Percentiles rank a stretch among this genome's conserved stretches.
Evolutionary conservation across 2,113 vertebrate species (phyloP).

Genomic region (Thryonomys swinderianus): DNA sequence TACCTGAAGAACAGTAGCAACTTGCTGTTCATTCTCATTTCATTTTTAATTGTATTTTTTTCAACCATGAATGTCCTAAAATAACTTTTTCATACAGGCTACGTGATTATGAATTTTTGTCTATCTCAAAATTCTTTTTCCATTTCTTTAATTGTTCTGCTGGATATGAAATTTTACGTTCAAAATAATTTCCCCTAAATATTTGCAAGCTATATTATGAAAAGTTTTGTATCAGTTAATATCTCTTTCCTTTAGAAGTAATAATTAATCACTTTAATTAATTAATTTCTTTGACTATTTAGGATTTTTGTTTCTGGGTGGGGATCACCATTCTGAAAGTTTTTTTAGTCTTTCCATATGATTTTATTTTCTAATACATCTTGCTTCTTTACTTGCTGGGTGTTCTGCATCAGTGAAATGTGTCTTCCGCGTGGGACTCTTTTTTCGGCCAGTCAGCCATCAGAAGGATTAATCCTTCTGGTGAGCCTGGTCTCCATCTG

Average conservation of each 20-base stretch:
- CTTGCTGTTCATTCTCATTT: not conserved
- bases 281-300: not conserved
- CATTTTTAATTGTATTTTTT: not conserved
- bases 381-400: not conserved
- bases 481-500: not conserved
- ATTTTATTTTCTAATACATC: not conserved
- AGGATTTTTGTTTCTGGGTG: not conserved
- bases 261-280: no score
- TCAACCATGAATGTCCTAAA: not conserved
- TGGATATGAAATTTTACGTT: constrained; percentile 9
- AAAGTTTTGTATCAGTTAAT: not conserved
- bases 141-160: not conserved
- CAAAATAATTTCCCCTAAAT: not conserved
- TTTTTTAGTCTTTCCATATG: not conserved
- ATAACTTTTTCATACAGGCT: not conserved
- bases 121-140: not conserved
- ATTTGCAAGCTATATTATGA: not conserved
- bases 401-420: not conserved
- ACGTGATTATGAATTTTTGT: not conserved
- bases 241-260: constrained; percentile 24
- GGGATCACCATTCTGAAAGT: not conserved
- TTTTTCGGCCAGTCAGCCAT: not conserved
- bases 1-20: not conserved
- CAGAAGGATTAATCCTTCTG: not conserved
- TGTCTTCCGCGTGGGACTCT: not conserved